These are phyloP conservation scores for Hyppa rectilinea DNA, from an alignment of 2,888 invertebrate species.

Conservation along the genomic window DNA sequence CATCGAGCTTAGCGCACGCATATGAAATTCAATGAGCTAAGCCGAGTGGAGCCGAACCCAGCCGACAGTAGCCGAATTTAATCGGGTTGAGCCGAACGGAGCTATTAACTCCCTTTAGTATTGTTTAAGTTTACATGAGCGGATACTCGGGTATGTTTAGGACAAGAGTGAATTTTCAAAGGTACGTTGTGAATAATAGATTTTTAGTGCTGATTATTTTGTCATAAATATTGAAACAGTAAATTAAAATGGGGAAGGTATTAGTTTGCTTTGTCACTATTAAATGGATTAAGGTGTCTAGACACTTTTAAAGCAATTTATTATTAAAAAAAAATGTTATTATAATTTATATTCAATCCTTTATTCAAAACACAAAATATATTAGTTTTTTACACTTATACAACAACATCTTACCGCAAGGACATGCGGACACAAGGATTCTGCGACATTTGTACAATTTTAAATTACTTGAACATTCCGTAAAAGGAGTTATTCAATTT, in stretches of 20 bases:
- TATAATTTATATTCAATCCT: too few relatives aligned
- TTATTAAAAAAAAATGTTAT: too few relatives aligned
- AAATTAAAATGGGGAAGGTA: neutral
- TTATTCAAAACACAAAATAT: too few relatives aligned
- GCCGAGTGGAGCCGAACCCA: slow-evolving; percentile 26
- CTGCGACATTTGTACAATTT: neutral
- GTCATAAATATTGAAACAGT: neutral
- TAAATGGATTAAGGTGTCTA: too few relatives aligned
- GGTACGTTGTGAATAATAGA: slow-evolving; percentile 8
- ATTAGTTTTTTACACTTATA: too few relatives aligned
- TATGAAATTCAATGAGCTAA: slow-evolving; percentile 74
- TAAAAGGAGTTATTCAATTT: neutral
- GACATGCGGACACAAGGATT: neutral
- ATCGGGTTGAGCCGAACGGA: slow-evolving; percentile 39
- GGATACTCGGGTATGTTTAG: slow-evolving; percentile 17
- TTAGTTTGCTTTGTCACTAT: too few relatives aligned
- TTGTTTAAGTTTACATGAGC: slow-evolving; percentile 42
- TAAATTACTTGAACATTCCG: neutral
- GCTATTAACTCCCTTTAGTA: slow-evolving; percentile 55
- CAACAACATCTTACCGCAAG: neutral
- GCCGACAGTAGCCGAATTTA: slow-evolving; percentile 23
- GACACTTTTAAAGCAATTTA: too few relatives aligned
- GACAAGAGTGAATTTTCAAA: slow-evolving; percentile 30
- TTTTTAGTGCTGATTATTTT: slow-evolving; percentile 11
- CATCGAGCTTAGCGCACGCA: slow-evolving; percentile 64